Percentiles rank a stretch among this genome's conserved stretches.
phyloP scores from a whole-genome alignment of 2,113 vertebrate genomes.

The Ochotona princeps region DNA sequence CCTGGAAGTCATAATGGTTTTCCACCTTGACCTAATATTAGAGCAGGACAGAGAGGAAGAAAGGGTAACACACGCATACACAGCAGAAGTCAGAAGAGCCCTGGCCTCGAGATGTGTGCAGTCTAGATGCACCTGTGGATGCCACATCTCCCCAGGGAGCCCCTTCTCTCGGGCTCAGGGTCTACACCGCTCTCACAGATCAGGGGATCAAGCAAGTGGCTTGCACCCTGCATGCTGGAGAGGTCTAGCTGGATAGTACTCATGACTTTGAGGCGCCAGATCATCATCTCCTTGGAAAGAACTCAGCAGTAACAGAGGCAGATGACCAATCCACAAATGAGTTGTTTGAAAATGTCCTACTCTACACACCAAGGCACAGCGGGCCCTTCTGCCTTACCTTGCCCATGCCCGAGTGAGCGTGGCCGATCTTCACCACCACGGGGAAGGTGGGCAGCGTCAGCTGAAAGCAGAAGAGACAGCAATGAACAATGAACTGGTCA shows the following conservation, averaged over 20 bases:
- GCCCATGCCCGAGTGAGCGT: constrained; percentile 99
- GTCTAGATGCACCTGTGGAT: background rate
- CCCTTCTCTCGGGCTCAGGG: background rate
- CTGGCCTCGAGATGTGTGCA: background rate
- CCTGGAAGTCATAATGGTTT: constrained; percentile 99
- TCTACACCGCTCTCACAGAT: background rate
- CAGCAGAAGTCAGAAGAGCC: background rate
- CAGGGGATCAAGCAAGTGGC: background rate
- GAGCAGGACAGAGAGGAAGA: constrained; percentile 24
- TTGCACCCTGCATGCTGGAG: background rate
- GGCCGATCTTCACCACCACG: constrained; percentile 99
- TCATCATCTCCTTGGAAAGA: background rate
- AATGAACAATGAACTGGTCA: constrained; percentile 27
- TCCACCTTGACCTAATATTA: constrained; percentile 95
- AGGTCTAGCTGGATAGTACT: background rate
- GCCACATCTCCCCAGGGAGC: background rate
- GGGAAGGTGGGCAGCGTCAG: constrained; percentile 96
- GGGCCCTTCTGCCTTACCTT: constrained; percentile 89
- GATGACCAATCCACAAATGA: background rate
- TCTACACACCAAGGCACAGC: background rate
- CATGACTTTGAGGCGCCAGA: background rate
- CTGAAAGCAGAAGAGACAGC: constrained; percentile 86
- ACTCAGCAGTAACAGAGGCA: background rate
- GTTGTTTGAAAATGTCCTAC: background rate
- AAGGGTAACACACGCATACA: background rate